Conservation (phyloP, 2,113 vertebrate genomes). For the Sciurus niger region DNA sequence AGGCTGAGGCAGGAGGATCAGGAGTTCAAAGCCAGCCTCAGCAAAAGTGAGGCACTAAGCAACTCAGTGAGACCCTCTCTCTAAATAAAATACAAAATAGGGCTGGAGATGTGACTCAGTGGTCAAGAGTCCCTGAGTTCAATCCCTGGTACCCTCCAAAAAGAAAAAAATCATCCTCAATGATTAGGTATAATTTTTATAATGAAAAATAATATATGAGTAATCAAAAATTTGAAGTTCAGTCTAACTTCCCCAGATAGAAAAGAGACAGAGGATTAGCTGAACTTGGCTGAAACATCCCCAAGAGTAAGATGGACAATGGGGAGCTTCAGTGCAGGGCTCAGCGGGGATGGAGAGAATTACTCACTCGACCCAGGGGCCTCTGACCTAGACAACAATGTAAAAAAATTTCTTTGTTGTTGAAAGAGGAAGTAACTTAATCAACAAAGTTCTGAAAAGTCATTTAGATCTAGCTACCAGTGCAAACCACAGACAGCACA, state of each 20-base stretch:
- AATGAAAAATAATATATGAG: neutral
- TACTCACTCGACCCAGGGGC: neutral
- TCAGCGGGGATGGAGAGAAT: neutral
- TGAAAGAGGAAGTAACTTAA: constrained; percentile 16
- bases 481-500: neutral
- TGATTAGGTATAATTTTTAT: neutral
- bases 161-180: neutral
- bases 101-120: no score
- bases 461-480: neutral
- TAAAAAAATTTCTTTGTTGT: neutral
- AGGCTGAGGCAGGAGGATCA: no score
- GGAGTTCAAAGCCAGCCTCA: no score
- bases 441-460: neutral
- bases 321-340: neutral
- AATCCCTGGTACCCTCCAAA: no score
- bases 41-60: no score
- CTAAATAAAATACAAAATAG: no score
- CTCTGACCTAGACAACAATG: neutral
- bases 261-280: neutral
- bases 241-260: neutral
- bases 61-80: no score
- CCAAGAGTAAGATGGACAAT: neutral
- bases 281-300: neutral
- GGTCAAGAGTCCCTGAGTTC: no score
- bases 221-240: constrained; percentile 7